These are phyloP conservation scores for Cyrtodaria siliqua DNA, from an alignment of 2,888 invertebrate species.

Conservation along the genomic window DNA sequence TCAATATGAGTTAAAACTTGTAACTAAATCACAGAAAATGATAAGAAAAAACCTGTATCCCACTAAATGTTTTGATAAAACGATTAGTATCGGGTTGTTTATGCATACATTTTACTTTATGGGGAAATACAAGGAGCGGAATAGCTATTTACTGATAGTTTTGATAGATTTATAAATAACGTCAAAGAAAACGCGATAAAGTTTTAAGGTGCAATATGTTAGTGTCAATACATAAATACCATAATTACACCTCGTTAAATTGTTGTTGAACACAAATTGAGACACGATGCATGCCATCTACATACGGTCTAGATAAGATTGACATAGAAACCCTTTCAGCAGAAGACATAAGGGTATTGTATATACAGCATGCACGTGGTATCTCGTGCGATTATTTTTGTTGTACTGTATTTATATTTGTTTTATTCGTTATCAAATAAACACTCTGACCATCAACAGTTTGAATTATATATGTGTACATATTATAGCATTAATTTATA, in stretches of 20 bases:
- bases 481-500: no score
- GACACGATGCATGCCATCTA: constrained; percentile 43
- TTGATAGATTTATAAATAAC: constrained; percentile 56
- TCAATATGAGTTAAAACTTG: background rate
- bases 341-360: no score
- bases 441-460: no score
- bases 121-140: constrained; percentile 40
- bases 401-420: no score
- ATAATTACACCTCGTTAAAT: constrained; percentile 63
- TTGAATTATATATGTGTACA: no score
- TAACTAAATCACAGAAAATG: constrained; percentile 5
- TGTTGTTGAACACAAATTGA: constrained; percentile 59
- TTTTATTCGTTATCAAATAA: no score
- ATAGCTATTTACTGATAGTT: constrained; percentile 39
- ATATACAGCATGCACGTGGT: no score
- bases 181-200: constrained; percentile 37
- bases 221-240: constrained; percentile 63
- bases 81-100: constrained; percentile 52
- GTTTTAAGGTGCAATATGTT: constrained; percentile 27
- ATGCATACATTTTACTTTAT: constrained; percentile 55
- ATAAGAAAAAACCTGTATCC: constrained; percentile 39
- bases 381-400: no score
- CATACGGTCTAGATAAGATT: constrained; percentile 47
- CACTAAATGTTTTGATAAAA: constrained; percentile 33
- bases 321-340: background rate